A percentile compares a stretch with the other conserved stretches of the same genome.
Conservation (phyloP, 2,797 vertebrate species). For the Rhinella marina region DNA sequence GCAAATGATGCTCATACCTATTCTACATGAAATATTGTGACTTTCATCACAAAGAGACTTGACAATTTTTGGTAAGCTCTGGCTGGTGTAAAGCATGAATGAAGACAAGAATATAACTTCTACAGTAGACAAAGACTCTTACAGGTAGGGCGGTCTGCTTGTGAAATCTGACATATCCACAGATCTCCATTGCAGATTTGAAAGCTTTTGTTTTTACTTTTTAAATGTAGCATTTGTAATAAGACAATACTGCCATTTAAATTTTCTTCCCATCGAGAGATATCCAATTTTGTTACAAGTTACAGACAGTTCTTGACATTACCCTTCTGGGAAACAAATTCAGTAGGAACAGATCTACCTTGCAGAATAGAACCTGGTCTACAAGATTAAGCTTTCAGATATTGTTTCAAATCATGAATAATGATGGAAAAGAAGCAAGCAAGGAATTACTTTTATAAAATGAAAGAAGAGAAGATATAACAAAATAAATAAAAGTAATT, state of each 20-base stretch:
- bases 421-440: background rate
- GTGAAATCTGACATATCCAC: background rate
- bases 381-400: background rate
- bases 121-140: background rate
- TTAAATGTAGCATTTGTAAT: background rate
- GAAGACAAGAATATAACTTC: background rate
- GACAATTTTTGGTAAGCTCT: background rate
- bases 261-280: background rate
- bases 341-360: background rate
- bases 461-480: background rate
- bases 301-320: constrained; percentile 5
- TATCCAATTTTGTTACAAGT: background rate
- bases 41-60: background rate
- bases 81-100: background rate
- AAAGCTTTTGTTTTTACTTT: background rate
- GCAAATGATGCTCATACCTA: background rate
- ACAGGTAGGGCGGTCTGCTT: background rate
- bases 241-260: background rate
- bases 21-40: background rate
- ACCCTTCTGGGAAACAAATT: background rate
- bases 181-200: too few relatives aligned
- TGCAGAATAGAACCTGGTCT: background rate
- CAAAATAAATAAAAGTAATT: constrained; percentile 32
- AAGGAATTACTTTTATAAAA: background rate
- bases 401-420: constrained; percentile 37